phyloP scores from a whole-genome alignment of 2,888 invertebrate genomes.

The Eupithecia abbreviata region DNA sequence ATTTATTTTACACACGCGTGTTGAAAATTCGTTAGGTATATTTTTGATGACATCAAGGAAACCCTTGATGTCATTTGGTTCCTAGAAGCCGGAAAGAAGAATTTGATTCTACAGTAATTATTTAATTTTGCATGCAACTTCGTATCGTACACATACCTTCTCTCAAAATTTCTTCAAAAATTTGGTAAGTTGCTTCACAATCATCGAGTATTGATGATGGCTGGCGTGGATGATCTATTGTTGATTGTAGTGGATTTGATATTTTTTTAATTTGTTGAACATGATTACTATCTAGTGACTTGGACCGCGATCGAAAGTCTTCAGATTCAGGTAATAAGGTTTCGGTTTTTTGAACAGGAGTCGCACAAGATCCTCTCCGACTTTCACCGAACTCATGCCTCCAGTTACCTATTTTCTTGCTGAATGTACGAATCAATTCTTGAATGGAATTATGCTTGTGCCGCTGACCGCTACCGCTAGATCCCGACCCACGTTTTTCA shows the following conservation, averaged over 20 bases:
- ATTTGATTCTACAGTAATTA: neutral
- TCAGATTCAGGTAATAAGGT: constrained; percentile 77
- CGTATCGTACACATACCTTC: constrained; percentile 65
- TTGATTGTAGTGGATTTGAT: no score
- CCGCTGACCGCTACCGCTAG: constrained; percentile 63
- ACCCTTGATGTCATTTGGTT: neutral
- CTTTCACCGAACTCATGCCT: constrained; percentile 83
- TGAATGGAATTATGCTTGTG: constrained; percentile 89
- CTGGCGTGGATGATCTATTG: no score
- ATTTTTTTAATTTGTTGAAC: constrained; percentile 58
- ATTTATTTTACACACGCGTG: constrained; percentile 58
- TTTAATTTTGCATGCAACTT: neutral
- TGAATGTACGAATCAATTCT: constrained; percentile 89
- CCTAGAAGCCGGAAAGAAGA: neutral
- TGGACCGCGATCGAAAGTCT: constrained; percentile 90
- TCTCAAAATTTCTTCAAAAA: constrained; percentile 89
- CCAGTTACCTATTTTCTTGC: constrained; percentile 90
- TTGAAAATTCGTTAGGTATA: neutral
- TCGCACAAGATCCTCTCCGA: constrained; percentile 72
- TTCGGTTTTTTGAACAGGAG: constrained; percentile 75
- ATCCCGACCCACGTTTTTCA: constrained; percentile 72
- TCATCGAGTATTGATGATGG: constrained; percentile 84
- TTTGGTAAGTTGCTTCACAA: constrained; percentile 91
- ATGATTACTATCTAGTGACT: constrained; percentile 88
- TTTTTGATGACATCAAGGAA: neutral